Evolutionary conservation across 2,888 invertebrate species (phyloP), one percentile per base, ranked within the genome.

Genomic region (Amblyjoppa proteus): DNA sequence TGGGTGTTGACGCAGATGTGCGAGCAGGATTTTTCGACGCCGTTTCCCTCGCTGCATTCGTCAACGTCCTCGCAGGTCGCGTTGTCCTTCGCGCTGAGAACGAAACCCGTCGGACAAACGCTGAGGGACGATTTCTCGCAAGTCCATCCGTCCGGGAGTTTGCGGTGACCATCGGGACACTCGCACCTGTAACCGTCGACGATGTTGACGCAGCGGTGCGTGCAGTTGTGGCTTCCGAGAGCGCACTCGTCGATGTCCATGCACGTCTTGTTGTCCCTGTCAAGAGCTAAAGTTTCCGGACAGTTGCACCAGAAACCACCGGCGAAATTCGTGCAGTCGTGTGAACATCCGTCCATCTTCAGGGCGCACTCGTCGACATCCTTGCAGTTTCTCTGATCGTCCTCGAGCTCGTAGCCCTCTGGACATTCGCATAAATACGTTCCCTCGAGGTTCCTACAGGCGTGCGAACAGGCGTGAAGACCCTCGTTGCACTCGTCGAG

Each of bases 381-480:
- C 64, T 91, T 80, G 78, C 95, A 95, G 70, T 93, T 94, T 69
- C 86, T 88, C 2, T 87, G 87, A 83, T 94, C 91, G 1, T 89
- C 88, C 56, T 82, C 88, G 58, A 94, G 90, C 69, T 95, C 90
- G 41, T 92, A 90, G 70, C 94, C 96, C 0, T 95, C 95, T 0
- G 95, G 95, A 89, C 96, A 96, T 11, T 93, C 92, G 89, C 96
- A 96, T 71, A 94, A 94, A 88, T 95, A 96, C 38, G 95, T 94
- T 0, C 96, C 96, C 0, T 94, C 90, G 9, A 90, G 92, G 88
- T 96, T 96, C 6, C 91, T 88, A 88, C 96, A 96, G 13, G 87
- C 88, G 86, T 96, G 96, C 2, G 95, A 94, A 89, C 96, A 96
- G 2, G 94, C 93, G 70, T 93, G 93, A 90, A 89, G 90, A 88